These are phyloP conservation scores for Glaucomys volans DNA, from an alignment of 2,113 vertebrate genomes.

Conservation along the genomic window DNA sequence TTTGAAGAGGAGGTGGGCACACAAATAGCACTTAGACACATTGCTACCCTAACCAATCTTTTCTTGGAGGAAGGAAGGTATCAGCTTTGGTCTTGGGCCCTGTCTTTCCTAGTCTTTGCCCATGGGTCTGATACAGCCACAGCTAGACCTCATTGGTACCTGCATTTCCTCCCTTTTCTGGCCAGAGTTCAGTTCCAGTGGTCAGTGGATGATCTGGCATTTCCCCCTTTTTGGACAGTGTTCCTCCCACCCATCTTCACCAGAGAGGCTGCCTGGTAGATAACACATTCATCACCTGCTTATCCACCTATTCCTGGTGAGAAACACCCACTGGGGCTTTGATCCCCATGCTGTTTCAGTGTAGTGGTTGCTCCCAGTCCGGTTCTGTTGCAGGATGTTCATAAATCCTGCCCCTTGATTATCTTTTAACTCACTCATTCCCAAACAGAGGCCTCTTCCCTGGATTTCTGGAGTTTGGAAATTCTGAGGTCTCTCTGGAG, in stretches of 20 bases:
- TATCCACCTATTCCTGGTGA: background rate
- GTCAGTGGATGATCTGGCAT: background rate
- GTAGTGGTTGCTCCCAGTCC: background rate
- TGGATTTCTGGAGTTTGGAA: background rate
- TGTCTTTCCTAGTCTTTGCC: background rate
- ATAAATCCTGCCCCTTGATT: background rate
- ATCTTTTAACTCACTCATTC: background rate
- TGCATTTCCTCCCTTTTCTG: background rate
- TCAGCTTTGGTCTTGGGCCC: too few relatives aligned
- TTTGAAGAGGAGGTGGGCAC: background rate
- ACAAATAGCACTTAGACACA: background rate
- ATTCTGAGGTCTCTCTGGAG: background rate
- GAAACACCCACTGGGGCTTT: too few relatives aligned
- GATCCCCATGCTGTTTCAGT: background rate
- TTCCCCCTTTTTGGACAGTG: too few relatives aligned
- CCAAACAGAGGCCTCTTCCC: background rate
- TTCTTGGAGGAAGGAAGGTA: background rate
- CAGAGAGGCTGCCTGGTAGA: background rate
- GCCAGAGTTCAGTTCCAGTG: background rate
- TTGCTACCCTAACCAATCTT: too few relatives aligned
- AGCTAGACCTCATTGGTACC: background rate
- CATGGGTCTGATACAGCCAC: background rate
- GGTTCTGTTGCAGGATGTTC: background rate
- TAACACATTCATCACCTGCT: background rate
- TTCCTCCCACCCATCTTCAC: background rate